Conservation (phyloP, 1,140 invertebrate genomes). For the Drosophila sp. region DNA sequence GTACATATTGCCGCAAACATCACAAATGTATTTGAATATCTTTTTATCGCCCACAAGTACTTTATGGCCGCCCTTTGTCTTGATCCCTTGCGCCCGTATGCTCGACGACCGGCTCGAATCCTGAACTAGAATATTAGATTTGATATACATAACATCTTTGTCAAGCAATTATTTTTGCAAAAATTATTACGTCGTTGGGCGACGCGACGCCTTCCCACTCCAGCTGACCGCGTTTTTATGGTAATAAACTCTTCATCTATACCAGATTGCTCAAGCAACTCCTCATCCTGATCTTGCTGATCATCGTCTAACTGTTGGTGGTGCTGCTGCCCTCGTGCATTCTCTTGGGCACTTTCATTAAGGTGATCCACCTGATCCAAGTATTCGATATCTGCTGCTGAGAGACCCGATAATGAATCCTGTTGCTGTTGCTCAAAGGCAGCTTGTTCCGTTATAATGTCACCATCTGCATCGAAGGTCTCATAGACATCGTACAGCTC, state of each 20-base stretch:
- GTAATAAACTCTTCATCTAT: slow-evolving; percentile 12
- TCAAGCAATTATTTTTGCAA: slow-evolving; percentile 32
- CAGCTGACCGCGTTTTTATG: slow-evolving; percentile 18
- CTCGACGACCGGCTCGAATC: slow-evolving; percentile 40
- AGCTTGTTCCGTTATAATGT: slow-evolving; percentile 52
- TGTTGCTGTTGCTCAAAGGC: slow-evolving; percentile 33
- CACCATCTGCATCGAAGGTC: slow-evolving; percentile 51
- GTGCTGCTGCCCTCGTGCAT: slow-evolving; percentile 9
- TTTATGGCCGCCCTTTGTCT: slow-evolving; percentile 69
- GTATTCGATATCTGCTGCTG: slow-evolving; percentile 70
- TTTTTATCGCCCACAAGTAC: slow-evolving; percentile 68
- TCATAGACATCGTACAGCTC: slow-evolving; percentile 72
- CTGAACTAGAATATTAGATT: slow-evolving; percentile 41
- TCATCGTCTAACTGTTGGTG: slow-evolving; percentile 33
- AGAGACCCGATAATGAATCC: slow-evolving; percentile 61
- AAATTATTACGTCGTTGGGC: slow-evolving; percentile 27
- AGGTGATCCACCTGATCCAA: slow-evolving; percentile 61
- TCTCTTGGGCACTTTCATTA: slow-evolving; percentile 62
- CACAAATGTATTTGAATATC: slow-evolving; percentile 77
- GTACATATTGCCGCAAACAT: slow-evolving; percentile 81
- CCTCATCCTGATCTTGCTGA: slow-evolving; percentile 50
- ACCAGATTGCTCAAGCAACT: not conserved
- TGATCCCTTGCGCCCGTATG: slow-evolving; percentile 55
- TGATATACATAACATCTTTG: slow-evolving; percentile 15
- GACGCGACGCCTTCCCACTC: slow-evolving; percentile 36